Base-by-base conservation (phyloP, 1,140 invertebrate genomes). In the Procambarus clarkii region DNA sequence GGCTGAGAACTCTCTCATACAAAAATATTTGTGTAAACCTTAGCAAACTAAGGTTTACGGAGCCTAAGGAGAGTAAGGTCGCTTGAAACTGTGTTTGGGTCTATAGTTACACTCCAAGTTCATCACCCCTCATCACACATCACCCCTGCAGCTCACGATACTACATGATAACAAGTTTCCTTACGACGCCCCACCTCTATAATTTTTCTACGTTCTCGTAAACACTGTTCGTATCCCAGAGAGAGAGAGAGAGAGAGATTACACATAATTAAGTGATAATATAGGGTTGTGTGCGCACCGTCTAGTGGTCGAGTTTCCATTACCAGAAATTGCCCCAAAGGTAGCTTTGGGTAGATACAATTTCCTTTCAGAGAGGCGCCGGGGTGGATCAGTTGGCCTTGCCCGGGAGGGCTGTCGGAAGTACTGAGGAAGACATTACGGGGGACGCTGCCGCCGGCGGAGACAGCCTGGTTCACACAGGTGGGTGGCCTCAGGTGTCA, bases 251-350 rank as follows among this genome's bases (percentile, higher is more conserved):
- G n/a, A n/a, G n/a, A n/a, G n/a, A n/a, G 60, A 64, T 3, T 3
- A 21, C 60, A 8, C 3, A 21, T 3, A 21, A 18, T 18, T 34
- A 82, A 58, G 60, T 82, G 80, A 21, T 82, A 82, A 82, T 82
- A 45, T 3, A 3, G 3, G 54, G 54, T 82, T 15, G 58, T 45
- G 1, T 50, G 7, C n/a, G 46, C 24, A n/a, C 45, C 80, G 77
- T 76, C 77, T 46, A 45, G 7, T 50, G 50, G 24, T 46, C 69
- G 11, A 76, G 69, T 86, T 50, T 86, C 84, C 84, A 86, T 86
- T 86, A 86, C 69, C 69, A 76, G 84, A 86, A 86, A 86, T 86
- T 86, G 50, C 84, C 50, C n/a, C 69, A 44, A 48, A 86, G 44
- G n/a, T 48, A 44, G 34, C 71, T 76, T 13, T 76, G 77, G 69